Evolutionary conservation across 2,888 invertebrate species (phyloP), one percentile per base, ranked within the genome.

Genomic region (Synergus umbraculus): DNA sequence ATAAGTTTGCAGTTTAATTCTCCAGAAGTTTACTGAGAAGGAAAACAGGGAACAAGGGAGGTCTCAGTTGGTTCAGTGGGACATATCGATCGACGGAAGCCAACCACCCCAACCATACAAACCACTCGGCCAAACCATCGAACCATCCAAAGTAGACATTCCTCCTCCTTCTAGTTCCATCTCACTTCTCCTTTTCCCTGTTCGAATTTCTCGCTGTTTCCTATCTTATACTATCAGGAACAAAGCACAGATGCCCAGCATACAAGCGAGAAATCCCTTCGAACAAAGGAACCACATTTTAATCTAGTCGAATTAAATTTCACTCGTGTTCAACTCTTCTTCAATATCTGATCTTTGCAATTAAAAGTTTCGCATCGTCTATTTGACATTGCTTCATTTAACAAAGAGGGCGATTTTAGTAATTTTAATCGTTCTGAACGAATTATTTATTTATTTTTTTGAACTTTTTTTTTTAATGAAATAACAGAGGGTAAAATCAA

Each of bases 21-120:
- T 73, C 37, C 37, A 43, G 64, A 58, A 58, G 78, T 64, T 60
- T 29, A 43, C 49, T 29, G 76, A 60, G 46, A 69, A 60, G 64
- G 60, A 79, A 54, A 76, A 65, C 60, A 73, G 60, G 76, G 73
- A 79, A 67, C 78, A 78, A 78, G 49, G 79, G 82, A 81, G 82
- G 78, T 83, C 80, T 82, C 82, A 82, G 86, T 86, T 85, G 85
- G 86, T 87, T 87, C 86, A 87, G 83, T 86, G 83, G 86, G 86
- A 85, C 86, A 86, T 86, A 87, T 86, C 86, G 86, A 87, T 86
- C 86, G 81, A 64, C 54, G 37, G 79, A 79, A 78, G 81, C 76
- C 78, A 83, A 83, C 80, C 79, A 77, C 80, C 81, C 82, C 79
- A 82, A 82, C 69, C 69, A 37, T 73, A 15, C 49, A 49, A 73